A percentile compares a stretch with the other conserved stretches of the same genome.
Conservation (phyloP, 1,140 invertebrate species). For the Pentalonia nigronervosa region DNA sequence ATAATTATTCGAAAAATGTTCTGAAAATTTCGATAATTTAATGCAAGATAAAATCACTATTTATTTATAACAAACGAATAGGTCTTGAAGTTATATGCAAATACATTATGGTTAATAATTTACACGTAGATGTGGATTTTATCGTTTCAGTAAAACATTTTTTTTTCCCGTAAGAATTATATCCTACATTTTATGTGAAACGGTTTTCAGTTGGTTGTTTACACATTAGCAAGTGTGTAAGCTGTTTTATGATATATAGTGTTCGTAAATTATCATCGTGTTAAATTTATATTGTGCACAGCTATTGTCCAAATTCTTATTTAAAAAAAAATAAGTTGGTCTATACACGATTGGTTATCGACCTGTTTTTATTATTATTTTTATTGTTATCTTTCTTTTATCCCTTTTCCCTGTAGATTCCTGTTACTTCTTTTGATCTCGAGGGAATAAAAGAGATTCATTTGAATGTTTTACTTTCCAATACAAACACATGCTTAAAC, state of each 20-base stretch:
- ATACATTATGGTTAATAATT: background rate
- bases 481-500: conserved; percentile 32
- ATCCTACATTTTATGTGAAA: background rate
- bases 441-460: conserved; percentile 10
- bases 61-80: background rate
- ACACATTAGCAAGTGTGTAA: background rate
- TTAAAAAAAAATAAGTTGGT: background rate
- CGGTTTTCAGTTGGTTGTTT: background rate
- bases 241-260: background rate
- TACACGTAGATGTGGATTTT: background rate
- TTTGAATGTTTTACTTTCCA: conserved; percentile 34
- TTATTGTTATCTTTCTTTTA: conserved; percentile 17
- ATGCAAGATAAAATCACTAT: background rate
- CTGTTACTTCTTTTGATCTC: conserved; percentile 3
- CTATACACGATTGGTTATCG: background rate
- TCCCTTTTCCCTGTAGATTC: background rate
- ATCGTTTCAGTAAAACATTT: background rate
- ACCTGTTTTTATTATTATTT: background rate
- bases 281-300: background rate
- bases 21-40: background rate
- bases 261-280: background rate
- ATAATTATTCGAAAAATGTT: background rate
- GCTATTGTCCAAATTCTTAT: background rate
- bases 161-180: background rate
- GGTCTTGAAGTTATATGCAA: background rate